phyloP scores from a whole-genome alignment of 2,113 vertebrate genomes.

The Scolopax mira region DNA sequence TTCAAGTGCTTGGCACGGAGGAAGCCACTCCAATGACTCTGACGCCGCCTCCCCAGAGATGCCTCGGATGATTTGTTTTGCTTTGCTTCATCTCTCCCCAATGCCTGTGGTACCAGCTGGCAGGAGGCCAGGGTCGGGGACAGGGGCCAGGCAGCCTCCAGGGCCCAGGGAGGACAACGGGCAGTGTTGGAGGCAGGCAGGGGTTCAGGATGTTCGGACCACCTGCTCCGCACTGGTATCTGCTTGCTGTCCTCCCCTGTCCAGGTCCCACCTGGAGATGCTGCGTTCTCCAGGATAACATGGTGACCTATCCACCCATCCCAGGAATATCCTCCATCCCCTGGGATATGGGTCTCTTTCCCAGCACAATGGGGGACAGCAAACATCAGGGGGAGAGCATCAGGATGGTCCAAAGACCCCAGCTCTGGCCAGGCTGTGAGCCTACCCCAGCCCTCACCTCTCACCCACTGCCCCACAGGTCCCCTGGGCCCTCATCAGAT shows the following conservation, averaged over 20 bases:
- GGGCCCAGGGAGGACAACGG: neutral
- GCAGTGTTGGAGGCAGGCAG: neutral
- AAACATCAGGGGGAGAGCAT: neutral
- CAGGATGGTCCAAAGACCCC: neutral
- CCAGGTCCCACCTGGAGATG: neutral
- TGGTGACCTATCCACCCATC: fast-evolving
- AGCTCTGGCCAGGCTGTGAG: neutral
- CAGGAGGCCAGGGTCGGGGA: neutral
- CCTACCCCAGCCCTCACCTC: neutral
- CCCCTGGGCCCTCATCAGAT: neutral
- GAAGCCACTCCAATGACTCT: neutral
- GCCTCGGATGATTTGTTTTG: neutral
- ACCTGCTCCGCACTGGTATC: neutral
- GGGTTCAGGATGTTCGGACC: neutral
- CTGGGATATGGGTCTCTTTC: neutral
- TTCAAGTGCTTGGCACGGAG: neutral
- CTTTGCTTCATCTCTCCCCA: neutral
- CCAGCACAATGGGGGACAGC: neutral
- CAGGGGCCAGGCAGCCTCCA: neutral
- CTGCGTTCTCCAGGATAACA: neutral
- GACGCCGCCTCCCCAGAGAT: neutral
- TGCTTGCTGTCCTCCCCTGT: neutral
- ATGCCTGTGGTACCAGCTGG: neutral
- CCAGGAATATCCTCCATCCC: neutral
- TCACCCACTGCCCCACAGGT: fast-evolving